Conservation (phyloP, 2,113 vertebrate species). For the Corythornis madagascariensis region DNA sequence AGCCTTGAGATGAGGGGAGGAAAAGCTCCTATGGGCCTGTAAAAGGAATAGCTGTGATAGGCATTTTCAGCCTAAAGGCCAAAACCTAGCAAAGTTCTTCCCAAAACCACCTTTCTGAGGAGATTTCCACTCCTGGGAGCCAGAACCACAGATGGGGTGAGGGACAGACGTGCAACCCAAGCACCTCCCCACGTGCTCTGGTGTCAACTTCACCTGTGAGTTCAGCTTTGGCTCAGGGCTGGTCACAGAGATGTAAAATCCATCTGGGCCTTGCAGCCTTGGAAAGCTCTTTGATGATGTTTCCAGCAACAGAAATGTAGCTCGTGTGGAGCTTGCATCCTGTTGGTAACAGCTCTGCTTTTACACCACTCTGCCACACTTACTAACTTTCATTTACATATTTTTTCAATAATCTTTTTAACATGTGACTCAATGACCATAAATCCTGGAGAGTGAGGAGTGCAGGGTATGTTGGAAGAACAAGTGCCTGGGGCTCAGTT, state of each 20-base stretch:
- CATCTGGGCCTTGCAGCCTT: conserved; percentile 16
- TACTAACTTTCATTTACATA: conserved; percentile 66
- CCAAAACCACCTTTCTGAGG: not conserved
- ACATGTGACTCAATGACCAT: conserved; percentile 40
- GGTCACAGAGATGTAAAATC: conserved; percentile 23
- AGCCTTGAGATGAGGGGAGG: not conserved
- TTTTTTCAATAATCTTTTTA: conserved; percentile 60
- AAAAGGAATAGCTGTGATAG: not conserved
- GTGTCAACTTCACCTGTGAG: conserved; percentile 47
- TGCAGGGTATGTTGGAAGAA: not conserved
- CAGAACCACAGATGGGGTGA: not conserved
- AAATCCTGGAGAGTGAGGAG: conserved; percentile 27
- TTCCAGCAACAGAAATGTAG: conserved; percentile 56
- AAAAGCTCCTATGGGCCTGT: not conserved
- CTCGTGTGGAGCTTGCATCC: conserved; percentile 19
- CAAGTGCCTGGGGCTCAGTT: not conserved
- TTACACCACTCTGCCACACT: conserved; percentile 35
- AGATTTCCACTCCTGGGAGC: not conserved
- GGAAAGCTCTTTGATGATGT: conserved; percentile 48
- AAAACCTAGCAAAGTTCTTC: not conserved
- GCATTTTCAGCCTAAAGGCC: not conserved
- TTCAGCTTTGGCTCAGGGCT: conserved; percentile 34
- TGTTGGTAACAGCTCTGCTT: conserved; percentile 45
- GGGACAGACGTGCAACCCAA: not conserved
- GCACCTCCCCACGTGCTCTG: not conserved